These are phyloP conservation scores for Oryctolagus cuniculus DNA, from an alignment of 2,113 vertebrate genomes.

Conservation along the genomic window mOryCun1.1 NC_091434.1:8555501-8556000, in stretches of 20 bases:
- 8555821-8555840: too few relatives aligned
- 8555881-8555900: not conserved
- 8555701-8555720: not conserved
- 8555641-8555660: not conserved
- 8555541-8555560: not conserved
- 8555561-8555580: not conserved
- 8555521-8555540: not conserved
- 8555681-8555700: not conserved
- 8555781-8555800: not conserved
- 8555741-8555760: not conserved
- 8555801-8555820: not conserved
- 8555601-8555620: too few relatives aligned
- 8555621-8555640: not conserved
- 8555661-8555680: not conserved
- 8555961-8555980: too few relatives aligned
- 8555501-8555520: not conserved
- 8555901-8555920: too few relatives aligned
- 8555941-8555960: too few relatives aligned
- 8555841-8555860: not conserved
- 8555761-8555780: too few relatives aligned
- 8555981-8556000: not conserved
- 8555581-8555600: not conserved
- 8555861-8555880: not conserved
- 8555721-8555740: not conserved
- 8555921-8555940: not conserved